Conservation (phyloP, 2,797 vertebrate genomes). For the Pipistrellus nathusii region DNA sequence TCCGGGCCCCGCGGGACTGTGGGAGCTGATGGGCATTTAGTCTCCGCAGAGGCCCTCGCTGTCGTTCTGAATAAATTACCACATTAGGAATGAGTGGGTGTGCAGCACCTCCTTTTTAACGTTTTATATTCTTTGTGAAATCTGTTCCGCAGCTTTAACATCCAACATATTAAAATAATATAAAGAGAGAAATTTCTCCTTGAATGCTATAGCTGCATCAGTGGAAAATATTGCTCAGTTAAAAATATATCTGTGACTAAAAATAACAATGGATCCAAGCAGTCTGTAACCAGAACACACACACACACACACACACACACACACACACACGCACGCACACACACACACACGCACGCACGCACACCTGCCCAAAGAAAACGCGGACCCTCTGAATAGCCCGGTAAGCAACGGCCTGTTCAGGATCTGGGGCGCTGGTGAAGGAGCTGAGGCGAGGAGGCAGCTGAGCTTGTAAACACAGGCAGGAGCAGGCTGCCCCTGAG, state of each 20-base stretch:
- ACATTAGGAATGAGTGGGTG: neutral
- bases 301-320: neutral
- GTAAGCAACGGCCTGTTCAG: neutral
- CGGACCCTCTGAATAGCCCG: neutral
- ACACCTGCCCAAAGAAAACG: neutral
- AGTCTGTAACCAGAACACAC: neutral
- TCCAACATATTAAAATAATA: neutral
- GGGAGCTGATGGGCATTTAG: neutral
- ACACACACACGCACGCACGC: neutral
- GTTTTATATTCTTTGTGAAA: neutral
- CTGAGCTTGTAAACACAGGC: neutral
- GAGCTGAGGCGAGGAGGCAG: neutral
- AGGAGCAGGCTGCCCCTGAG: neutral
- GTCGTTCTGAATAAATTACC: neutral
- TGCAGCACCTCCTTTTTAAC: neutral
- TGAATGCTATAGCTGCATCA: neutral
- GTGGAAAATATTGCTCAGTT: neutral
- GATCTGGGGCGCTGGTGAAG: neutral
- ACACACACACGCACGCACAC: neutral
- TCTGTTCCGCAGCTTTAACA: neutral
- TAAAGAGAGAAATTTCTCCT: neutral
- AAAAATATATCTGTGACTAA: neutral
- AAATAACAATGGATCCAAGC: neutral
- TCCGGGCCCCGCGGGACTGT: neutral
- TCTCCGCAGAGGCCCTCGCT: neutral